phyloP scores from a whole-genome alignment of 2,797 vertebrate genomes.

The Xiphophorus birchmanni region DNA sequence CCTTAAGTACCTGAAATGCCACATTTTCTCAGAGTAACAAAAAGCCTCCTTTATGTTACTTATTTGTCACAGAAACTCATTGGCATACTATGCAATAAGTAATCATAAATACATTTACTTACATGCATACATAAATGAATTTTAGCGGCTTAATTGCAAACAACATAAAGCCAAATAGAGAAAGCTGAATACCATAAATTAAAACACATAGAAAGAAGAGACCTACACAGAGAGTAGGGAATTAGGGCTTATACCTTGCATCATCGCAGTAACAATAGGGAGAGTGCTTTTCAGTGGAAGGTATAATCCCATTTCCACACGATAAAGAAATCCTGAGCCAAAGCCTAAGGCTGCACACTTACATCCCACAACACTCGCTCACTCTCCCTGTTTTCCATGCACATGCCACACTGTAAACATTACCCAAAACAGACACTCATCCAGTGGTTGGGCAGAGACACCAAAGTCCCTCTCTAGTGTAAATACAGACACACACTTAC shows the following conservation, averaged over 20 bases:
- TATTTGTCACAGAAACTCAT: neutral
- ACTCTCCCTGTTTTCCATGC: conserved; percentile 60
- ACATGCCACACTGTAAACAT: conserved; percentile 27
- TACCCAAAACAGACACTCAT: conserved; percentile 43
- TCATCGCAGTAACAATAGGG: conserved; percentile 79
- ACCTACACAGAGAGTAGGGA: conserved; percentile 68
- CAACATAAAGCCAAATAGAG: conserved; percentile 39
- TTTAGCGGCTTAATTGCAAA: conserved; percentile 32
- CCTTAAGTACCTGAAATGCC: neutral
- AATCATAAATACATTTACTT: neutral
- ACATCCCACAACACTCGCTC: conserved; percentile 67
- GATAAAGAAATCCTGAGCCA: conserved; percentile 78
- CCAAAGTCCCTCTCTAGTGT: conserved; percentile 64
- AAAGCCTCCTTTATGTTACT: neutral
- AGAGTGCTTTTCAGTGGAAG: conserved; percentile 77
- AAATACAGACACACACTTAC: conserved; percentile 50
- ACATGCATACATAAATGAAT: neutral
- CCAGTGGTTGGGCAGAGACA: conserved; percentile 58
- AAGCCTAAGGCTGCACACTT: conserved; percentile 78
- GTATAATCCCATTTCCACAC: conserved; percentile 83
- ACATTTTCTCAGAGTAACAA: neutral
- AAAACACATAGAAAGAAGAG: conserved; percentile 60
- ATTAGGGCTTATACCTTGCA: conserved; percentile 78
- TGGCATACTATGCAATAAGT: neutral
- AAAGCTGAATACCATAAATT: conserved; percentile 46